phyloP scores from a whole-genome alignment of 2,888 invertebrate genomes.

The Eulithis prunata region DNA sequence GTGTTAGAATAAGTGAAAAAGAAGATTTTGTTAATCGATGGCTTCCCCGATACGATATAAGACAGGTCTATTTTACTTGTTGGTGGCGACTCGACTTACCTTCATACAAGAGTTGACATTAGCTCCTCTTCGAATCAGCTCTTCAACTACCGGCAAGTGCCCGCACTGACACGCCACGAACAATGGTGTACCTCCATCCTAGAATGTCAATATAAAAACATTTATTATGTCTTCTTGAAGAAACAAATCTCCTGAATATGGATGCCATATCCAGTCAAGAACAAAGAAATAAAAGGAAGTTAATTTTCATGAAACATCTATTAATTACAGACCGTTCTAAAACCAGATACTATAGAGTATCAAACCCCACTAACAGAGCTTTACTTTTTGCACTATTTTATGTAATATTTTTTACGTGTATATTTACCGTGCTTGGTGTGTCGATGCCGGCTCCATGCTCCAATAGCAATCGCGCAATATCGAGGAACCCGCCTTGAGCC shows the following conservation, averaged over 20 bases:
- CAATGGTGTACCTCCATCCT: slow-evolving; percentile 98
- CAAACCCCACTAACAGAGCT: not conserved
- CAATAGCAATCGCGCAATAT: slow-evolving; percentile 91
- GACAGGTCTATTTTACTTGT: too few species aligned
- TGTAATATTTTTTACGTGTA: not conserved
- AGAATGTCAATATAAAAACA: slow-evolving; percentile 25
- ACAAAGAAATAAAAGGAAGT: too few species aligned
- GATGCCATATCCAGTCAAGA: too few species aligned
- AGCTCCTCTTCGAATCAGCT: slow-evolving; percentile 92
- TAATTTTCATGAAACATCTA: too few species aligned
- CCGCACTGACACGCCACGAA: slow-evolving; percentile 97
- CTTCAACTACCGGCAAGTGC: slow-evolving; percentile 93
- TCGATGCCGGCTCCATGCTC: slow-evolving; percentile 92
- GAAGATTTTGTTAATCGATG: too few species aligned
- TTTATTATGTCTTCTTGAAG: too few species aligned
- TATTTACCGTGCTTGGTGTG: slow-evolving; percentile 86
- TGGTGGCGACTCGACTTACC: slow-evolving; percentile 69
- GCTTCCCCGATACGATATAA: too few species aligned
- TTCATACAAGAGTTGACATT: slow-evolving; percentile 93
- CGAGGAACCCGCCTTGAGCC: slow-evolving; percentile 95
- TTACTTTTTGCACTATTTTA: not conserved
- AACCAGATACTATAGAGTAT: too few species aligned
- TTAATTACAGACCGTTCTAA: too few species aligned
- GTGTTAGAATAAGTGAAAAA: too few species aligned
- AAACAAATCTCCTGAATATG: too few species aligned